These are phyloP conservation scores for Drosophila infuscata DNA, from an alignment of 2,888 invertebrate genomes.

Conservation along the genomic window DNA sequence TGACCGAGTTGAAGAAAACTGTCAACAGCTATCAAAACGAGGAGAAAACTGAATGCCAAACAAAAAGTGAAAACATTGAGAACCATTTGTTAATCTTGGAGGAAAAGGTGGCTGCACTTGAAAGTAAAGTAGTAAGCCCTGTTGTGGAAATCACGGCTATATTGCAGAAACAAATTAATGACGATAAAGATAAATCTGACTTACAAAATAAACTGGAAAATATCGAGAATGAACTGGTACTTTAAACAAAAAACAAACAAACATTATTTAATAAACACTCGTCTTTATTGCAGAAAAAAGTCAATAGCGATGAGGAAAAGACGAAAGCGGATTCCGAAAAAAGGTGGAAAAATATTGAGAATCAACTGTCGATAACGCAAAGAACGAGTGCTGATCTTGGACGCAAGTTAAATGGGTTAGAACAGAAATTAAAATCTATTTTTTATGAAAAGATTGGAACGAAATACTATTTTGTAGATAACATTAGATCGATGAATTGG, in stretches of 20 bases:
- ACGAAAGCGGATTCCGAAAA: neutral
- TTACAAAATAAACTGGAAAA: neutral
- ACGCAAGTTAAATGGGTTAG: neutral
- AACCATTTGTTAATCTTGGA: neutral
- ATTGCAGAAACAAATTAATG: neutral
- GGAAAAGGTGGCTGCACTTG: neutral
- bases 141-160: neutral
- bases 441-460: neutral
- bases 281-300: neutral
- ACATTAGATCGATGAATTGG: too few species aligned
- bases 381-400: neutral
- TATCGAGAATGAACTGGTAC: neutral
- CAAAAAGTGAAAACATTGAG: neutral
- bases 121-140: neutral
- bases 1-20: neutral
- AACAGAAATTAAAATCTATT: too few species aligned
- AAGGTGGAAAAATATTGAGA: neutral
- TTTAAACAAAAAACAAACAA: neutral
- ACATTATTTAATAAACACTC: neutral
- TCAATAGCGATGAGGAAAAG: neutral
- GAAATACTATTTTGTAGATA: constrained; percentile 1
- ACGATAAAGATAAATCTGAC: neutral
- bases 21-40: neutral
- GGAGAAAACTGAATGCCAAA: neutral
- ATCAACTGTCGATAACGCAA: neutral